Evolutionary conservation across 2,797 vertebrate genomes (phyloP).

Genomic region (Octomys mimax): DNA sequence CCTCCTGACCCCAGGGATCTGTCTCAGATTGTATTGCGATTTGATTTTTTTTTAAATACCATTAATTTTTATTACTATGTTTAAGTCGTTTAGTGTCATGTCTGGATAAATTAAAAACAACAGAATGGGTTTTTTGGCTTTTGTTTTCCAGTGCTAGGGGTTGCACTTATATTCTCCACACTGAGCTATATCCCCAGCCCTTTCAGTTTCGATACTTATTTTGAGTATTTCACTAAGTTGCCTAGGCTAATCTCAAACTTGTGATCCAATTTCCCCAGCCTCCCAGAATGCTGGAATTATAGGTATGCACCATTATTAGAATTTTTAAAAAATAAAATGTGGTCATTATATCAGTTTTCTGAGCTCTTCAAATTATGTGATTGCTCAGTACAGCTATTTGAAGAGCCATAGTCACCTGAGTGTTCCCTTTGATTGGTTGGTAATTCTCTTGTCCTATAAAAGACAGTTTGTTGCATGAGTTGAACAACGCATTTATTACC

Average conservation of each 20-base stretch:
- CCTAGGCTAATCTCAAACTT: not conserved
- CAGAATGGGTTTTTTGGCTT: not conserved
- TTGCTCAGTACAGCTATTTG: not conserved
- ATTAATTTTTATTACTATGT: not conserved
- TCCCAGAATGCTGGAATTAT: not conserved
- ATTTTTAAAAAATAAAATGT: not conserved
- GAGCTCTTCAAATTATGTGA: not conserved
- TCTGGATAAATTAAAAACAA: not conserved
- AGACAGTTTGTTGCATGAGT: not conserved
- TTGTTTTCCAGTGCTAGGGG: not conserved
- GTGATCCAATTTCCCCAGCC: not conserved
- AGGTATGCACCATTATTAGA: not conserved
- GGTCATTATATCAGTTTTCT: not conserved
- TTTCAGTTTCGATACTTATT: not conserved
- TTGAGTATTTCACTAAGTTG: not conserved
- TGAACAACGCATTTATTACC: not conserved
- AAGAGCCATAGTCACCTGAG: not conserved
- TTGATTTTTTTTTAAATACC: not conserved
- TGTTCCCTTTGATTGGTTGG: not conserved
- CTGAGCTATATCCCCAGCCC: not conserved
- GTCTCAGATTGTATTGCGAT: too few relatives aligned
- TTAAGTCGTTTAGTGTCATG: not conserved
- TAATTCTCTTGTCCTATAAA: not conserved
- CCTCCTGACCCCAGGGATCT: fast-evolving
- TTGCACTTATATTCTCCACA: too few relatives aligned